Evolutionary conservation across 2,113 vertebrate species (phyloP), one percentile per base, ranked within the genome.

Genomic region (Atlantisia rogersi): DNA sequence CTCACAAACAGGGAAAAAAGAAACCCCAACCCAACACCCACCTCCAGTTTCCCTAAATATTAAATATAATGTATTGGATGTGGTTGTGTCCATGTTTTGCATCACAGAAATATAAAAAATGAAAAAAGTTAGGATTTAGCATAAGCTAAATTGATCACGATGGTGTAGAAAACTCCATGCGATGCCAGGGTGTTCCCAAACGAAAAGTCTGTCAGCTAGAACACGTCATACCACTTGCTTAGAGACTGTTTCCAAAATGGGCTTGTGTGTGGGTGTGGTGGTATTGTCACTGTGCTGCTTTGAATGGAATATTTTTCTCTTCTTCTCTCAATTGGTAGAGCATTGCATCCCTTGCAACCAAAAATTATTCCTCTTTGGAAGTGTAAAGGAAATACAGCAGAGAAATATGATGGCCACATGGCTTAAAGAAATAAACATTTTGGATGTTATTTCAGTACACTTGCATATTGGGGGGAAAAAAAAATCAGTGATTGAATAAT

Each of bases 91-190:
- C 13, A 15, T 5, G 4, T 64, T 79, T 58, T 58, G 31, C 42
- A 7, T 42, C 21, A 46, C 18, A 40, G 19, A 69, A 39, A n/a
- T 17, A n/a, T 0, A 73, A 28, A 14, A 67, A 56, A 28, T 12
- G 20, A 21, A 55, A 32, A 13, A 25, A 67, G 11, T 8, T 60
- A 21, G 67, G 42, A 24, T 31, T 62, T 12, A 58, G 35, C 12
- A 12, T 35, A 10, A 0, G 0, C 55, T 17, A 22, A 37, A 29
- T 56, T 1, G 0, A 28, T 50, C 40, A 8, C 39, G 18, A 4
- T 4, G 40, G 7, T 17, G 6, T 10, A 21, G 46, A 60, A 63
- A 39, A 29, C 62, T 22, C 24, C 16, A 11, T 15, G 9, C 64
- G 59, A 55, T 15, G 16, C 5, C 16, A 6, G 20, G 35, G 22